These are phyloP conservation scores for Castor canadensis DNA, from an alignment of 2,113 vertebrate species.

Conservation along the genomic window DNA sequence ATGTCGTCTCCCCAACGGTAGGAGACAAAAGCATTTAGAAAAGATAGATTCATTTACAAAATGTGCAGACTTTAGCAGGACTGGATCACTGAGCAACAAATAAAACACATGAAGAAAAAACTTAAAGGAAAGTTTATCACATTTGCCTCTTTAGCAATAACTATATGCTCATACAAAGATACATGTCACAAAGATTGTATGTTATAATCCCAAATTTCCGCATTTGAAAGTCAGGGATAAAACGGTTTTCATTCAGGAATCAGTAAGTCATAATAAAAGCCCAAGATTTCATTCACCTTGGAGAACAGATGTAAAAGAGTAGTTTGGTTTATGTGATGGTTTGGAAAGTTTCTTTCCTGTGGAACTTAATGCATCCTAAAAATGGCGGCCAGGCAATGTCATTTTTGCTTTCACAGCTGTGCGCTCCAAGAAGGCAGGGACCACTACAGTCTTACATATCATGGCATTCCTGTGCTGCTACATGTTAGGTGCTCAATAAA, in stretches of 20 bases:
- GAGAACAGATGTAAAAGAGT: neutral
- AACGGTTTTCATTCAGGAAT: neutral
- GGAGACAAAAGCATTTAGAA: conserved; percentile 23
- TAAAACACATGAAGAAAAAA: neutral
- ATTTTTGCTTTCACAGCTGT: conserved; percentile 7
- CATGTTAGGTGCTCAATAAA: conserved; percentile 23
- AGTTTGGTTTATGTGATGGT: neutral
- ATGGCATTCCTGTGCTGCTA: neutral
- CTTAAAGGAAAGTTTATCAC: neutral
- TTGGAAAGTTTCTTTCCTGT: neutral
- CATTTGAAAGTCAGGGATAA: conserved; percentile 20
- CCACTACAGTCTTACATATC: neutral
- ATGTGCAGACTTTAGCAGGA: neutral
- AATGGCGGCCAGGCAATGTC: neutral
- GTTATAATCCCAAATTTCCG: neutral
- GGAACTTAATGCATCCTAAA: neutral
- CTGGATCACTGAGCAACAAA: neutral
- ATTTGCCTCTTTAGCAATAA: neutral
- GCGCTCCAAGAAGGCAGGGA: neutral
- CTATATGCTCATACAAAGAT: neutral
- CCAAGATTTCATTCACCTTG: conserved; percentile 5
- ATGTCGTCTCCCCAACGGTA: neutral
- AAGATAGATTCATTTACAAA: neutral
- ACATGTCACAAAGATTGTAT: neutral
- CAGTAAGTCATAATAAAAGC: neutral